These are phyloP conservation scores for Sarcophaga peregrina DNA, from an alignment of 1,140 invertebrate species.

Conservation along the genomic window DNA sequence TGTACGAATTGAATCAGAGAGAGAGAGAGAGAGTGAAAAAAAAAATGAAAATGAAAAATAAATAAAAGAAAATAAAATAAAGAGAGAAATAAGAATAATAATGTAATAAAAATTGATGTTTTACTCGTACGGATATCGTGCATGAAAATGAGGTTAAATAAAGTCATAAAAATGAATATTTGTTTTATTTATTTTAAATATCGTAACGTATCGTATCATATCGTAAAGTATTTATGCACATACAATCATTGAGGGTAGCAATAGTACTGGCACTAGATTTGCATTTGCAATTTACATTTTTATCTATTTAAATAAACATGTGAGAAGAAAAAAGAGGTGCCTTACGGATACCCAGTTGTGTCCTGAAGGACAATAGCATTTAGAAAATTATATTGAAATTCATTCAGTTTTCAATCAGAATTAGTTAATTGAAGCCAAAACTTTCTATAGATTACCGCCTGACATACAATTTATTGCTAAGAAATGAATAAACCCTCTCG, in stretches of 20 bases:
- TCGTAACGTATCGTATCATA: too few relatives aligned
- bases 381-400: too few relatives aligned
- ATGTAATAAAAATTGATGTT: background rate
- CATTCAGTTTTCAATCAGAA: too few relatives aligned
- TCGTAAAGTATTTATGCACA: background rate
- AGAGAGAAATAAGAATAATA: background rate
- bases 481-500: too few relatives aligned
- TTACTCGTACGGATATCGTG: slow-evolving; percentile 9
- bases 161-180: slow-evolving; percentile 1
- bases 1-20: too few relatives aligned
- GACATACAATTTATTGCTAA: too few relatives aligned
- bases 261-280: background rate
- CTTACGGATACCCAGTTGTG: too few relatives aligned
- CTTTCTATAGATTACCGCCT: too few relatives aligned
- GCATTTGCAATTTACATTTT: background rate
- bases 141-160: slow-evolving; percentile 22
- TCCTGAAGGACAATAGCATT: too few relatives aligned
- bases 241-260: background rate
- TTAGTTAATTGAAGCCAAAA: too few relatives aligned
- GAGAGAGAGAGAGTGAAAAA: background rate
- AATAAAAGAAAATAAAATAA: background rate
- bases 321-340: too few relatives aligned
- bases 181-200: too few relatives aligned
- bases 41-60: background rate
- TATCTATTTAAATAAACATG: background rate